A percentile compares a stretch with the other conserved stretches of the same genome.
Evolutionary conservation across 2,797 vertebrate species (phyloP).

Genomic region (Monodelphis domestica): DNA sequence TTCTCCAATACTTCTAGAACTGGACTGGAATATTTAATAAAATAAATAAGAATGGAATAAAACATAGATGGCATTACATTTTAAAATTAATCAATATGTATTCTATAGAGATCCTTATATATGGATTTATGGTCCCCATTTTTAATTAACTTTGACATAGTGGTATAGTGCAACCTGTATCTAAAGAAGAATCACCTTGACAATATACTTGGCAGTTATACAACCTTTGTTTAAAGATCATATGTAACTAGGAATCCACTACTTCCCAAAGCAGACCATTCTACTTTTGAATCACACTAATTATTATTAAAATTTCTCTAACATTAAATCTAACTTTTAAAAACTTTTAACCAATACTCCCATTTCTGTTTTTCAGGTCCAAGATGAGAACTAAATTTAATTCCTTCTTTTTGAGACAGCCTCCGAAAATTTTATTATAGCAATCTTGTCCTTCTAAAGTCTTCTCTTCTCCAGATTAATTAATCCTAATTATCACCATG

Average conservation of each 20-base stretch:
- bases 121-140: background rate
- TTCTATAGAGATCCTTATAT: background rate
- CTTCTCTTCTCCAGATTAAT: background rate
- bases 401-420: background rate
- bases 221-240: background rate
- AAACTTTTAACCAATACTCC: background rate
- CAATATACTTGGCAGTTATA: background rate
- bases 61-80: background rate
- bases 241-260: background rate
- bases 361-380: background rate
- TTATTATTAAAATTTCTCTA: background rate
- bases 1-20: background rate
- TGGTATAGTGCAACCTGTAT: background rate
- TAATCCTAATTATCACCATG: background rate
- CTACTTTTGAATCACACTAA: background rate
- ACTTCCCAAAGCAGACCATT: background rate
- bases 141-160: background rate
- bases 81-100: background rate
- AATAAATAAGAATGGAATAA: background rate
- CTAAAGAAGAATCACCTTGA: background rate
- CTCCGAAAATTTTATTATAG: background rate
- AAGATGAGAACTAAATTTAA: background rate
- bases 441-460: background rate
- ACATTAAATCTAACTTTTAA: background rate
- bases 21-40: background rate